Evolutionary conservation across 1,140 invertebrate genomes (phyloP).

Genomic region (Galleria mellonella): DNA sequence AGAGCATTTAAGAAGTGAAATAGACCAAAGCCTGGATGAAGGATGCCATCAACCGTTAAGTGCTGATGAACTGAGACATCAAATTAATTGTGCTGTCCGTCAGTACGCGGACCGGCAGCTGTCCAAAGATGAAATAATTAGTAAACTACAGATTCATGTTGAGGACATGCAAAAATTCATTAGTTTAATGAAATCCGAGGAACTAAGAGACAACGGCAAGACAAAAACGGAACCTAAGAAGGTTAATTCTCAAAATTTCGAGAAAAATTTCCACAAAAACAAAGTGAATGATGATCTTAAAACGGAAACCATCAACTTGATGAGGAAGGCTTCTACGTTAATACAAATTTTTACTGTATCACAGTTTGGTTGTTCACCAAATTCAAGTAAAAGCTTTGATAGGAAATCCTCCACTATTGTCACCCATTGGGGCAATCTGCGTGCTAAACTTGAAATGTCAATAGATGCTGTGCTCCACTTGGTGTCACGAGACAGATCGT

Average conservation of each 20-base stretch:
- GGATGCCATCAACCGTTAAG: constrained; percentile 79
- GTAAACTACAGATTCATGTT: constrained; percentile 97
- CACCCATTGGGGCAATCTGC: constrained; percentile 94
- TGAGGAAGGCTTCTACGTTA: constrained; percentile 90
- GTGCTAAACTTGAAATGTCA: constrained; percentile 94
- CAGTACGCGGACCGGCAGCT: constrained; percentile 95
- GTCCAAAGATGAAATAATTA: constrained; percentile 90
- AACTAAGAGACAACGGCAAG: constrained; percentile 77
- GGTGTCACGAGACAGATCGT: constrained; percentile 71
- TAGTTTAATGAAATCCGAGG: constrained; percentile 93
- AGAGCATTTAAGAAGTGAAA: constrained; percentile 87
- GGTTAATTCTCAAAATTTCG: constrained; percentile 77
- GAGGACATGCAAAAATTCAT: constrained; percentile 98
- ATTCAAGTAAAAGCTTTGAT: constrained; percentile 94
- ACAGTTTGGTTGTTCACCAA: constrained; percentile 94
- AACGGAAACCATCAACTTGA: constrained; percentile 84
- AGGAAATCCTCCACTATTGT: constrained; percentile 79
- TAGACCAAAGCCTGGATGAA: constrained; percentile 82
- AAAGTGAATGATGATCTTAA: constrained; percentile 60
- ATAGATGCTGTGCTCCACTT: constrained; percentile 86
- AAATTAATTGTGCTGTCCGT: constrained; percentile 79
- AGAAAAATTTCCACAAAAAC: constrained; percentile 73
- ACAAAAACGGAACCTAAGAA: constrained; percentile 75
- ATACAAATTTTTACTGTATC: constrained; percentile 95
- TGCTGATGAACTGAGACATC: constrained; percentile 77